A percentile compares a stretch with the other conserved stretches of the same genome.
Conservation (phyloP, 2,888 invertebrate genomes). For the Limnephilus marmoratus region DNA sequence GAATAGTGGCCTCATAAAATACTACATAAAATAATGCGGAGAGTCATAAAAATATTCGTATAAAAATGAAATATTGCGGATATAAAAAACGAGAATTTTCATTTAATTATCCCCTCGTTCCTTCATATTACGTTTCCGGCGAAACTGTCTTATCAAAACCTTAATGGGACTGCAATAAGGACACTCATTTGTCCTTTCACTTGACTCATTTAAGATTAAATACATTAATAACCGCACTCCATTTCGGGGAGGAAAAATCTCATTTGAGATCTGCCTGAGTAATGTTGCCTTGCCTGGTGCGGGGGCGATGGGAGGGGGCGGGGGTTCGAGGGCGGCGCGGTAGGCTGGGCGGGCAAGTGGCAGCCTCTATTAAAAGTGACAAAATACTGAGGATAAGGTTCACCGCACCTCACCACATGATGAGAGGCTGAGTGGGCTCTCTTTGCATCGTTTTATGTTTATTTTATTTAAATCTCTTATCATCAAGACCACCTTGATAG, state of each 20-base stretch:
- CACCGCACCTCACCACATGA: neutral
- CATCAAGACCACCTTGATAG: neutral
- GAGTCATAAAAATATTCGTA: conserved; percentile 33
- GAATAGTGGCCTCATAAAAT: conserved; percentile 19
- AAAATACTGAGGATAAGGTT: neutral
- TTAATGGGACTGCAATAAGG: conserved; percentile 17
- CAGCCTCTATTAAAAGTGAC: conserved; percentile 2
- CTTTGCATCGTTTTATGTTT: neutral
- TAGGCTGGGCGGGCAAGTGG: neutral
- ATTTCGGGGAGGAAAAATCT: conserved; percentile 19
- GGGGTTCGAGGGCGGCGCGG: neutral
- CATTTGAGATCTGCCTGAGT: conserved; percentile 21
- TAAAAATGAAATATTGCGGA: conserved; percentile 32
- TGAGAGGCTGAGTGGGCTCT: neutral
- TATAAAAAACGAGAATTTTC: conserved; percentile 20
- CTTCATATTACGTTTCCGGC: neutral
- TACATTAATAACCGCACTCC: conserved; percentile 26
- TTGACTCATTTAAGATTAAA: conserved; percentile 32
- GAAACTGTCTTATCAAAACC: conserved; percentile 18
- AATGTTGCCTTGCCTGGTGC: neutral
- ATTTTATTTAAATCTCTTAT: neutral
- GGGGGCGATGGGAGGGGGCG: neutral
- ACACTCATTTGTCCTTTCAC: conserved; percentile 10
- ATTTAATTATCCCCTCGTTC: conserved; percentile 31
- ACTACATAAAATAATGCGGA: conserved; percentile 31